A percentile compares a stretch with the other conserved stretches of the same genome.
Evolutionary conservation across 1,140 invertebrate species (phyloP).

Genomic region (Liolophura sinensis): DNA sequence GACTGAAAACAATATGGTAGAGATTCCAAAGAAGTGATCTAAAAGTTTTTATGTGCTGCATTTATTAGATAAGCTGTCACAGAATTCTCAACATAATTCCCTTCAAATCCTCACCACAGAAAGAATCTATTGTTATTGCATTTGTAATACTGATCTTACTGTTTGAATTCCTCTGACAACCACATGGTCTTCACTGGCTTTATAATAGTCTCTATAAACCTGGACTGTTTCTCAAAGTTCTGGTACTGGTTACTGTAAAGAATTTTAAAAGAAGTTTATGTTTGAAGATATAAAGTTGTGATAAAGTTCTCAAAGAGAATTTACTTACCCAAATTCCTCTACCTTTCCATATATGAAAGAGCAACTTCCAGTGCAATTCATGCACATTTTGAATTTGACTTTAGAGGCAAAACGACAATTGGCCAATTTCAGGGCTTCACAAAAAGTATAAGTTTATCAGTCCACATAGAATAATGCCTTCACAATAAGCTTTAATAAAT

Average conservation of each 20-base stretch:
- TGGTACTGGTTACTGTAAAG: constrained; percentile 82
- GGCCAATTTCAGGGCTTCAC: too few species aligned
- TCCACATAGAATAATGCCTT: too few species aligned
- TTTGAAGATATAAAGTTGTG: neutral
- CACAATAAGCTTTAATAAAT: too few species aligned
- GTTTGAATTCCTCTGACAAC: constrained; percentile 46
- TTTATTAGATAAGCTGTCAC: neutral
- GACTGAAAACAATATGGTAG: too few species aligned
- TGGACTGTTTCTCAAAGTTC: constrained; percentile 82
- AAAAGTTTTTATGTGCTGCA: neutral
- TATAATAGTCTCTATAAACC: constrained; percentile 80
- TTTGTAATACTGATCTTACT: constrained; percentile 37
- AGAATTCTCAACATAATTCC: neutral
- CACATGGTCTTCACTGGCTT: constrained; percentile 61
- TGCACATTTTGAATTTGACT: too few species aligned
- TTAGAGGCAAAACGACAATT: too few species aligned
- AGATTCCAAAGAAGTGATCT: too few species aligned
- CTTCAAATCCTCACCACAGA: neutral
- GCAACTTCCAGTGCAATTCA: too few species aligned
- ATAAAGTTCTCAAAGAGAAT: neutral
- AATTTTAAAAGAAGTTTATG: constrained; percentile 8
- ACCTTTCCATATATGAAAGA: too few species aligned
- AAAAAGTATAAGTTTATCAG: too few species aligned
- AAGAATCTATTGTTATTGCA: neutral
- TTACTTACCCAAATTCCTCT: too few species aligned